Percentiles rank a stretch among this genome's conserved stretches.
Evolutionary conservation across 2,888 invertebrate genomes (phyloP).

Genomic region (Hirtodrosophila histrioides): DNA sequence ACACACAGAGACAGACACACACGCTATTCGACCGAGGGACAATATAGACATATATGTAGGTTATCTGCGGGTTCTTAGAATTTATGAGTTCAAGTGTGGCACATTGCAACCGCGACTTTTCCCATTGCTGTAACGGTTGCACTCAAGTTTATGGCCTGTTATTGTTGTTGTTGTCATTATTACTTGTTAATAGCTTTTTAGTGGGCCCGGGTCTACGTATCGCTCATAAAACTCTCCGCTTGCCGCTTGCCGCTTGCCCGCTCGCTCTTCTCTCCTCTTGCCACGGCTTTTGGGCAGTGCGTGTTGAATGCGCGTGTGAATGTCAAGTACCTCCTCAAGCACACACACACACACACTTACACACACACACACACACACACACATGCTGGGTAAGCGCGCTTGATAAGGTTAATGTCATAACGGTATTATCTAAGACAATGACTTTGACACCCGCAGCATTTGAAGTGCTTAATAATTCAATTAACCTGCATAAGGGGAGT

Average conservation of each 20-base stretch:
- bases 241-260: conserved; percentile 8
- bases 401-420: conserved; percentile 77
- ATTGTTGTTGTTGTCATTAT: conserved; percentile 63
- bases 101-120: conserved; percentile 67
- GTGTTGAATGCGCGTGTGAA: conserved; percentile 53
- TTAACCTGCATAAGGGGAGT: conserved; percentile 16
- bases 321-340: conserved; percentile 70
- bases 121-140: conserved; percentile 39
- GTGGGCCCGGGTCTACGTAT: conserved; percentile 54
- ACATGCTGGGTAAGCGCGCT: conserved; percentile 58
- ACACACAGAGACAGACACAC: conserved; percentile 1
- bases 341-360: conserved; percentile 14
- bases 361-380: conserved; percentile 2
- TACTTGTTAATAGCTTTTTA: conserved; percentile 76
- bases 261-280: background rate
- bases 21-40: conserved; percentile 5
- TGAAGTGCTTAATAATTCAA: conserved; percentile 25
- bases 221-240: conserved; percentile 67
- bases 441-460: conserved; percentile 73
- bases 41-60: conserved; percentile 55
- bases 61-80: conserved; percentile 76
- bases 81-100: conserved; percentile 80
- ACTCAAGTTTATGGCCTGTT: conserved; percentile 30
- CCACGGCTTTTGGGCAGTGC: conserved; percentile 10
- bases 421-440: conserved; percentile 64